Base-by-base conservation (phyloP, 1,140 invertebrate genomes). In the Rhyzopertha dominica region DNA sequence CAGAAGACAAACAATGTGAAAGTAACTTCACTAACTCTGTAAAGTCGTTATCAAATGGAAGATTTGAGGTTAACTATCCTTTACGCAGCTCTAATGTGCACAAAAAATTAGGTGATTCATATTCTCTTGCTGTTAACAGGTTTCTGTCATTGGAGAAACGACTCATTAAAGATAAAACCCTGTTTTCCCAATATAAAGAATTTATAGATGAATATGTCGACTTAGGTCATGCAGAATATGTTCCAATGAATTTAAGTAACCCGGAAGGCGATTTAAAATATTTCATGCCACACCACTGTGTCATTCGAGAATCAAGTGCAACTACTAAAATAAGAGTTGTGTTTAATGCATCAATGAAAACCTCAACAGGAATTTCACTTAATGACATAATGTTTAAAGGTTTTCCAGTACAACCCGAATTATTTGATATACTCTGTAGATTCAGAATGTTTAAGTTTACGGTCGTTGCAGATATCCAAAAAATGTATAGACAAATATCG, bases 91-190 rank as follows among this genome's bases (percentile, higher is more conserved):
- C 29, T 16, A n/a, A 16, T 13, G 17, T n/a, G 10, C 17, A 30
- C 17, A 30, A 30, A 16, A 30, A 30, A 16, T 5, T 30, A n/a
- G 29, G 29, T 30, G 29, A 30, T 16, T 30, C 29, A 30, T 30
- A 13, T 30, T 16, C 29, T 4, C 17, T 16, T 4, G 29, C 29
- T 13, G 12, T 12, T 13, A n/a, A 16, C 12, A 30, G 29, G 17
- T 30, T 5, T 30, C 10, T 10, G 12, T 30, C 29, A 5, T 30
- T 30, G 17, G 29, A 16, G 4, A n/a, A 13, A 5, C 29, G 17
- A n/a, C 12, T 13, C 17, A 30, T 30, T 13, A 4, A 16, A 30
- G 17, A 13, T 5, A n/a, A n/a, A n/a, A n/a, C n/a, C n/a, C n/a
- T n/a, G n/a, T n/a, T n/a, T n/a, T n/a, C n/a, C n/a, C n/a, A 30